A percentile compares a stretch with the other conserved stretches of the same genome.
phyloP scores from a whole-genome alignment of 2,113 vertebrate species.

The Takifugu flavidus region DNA sequence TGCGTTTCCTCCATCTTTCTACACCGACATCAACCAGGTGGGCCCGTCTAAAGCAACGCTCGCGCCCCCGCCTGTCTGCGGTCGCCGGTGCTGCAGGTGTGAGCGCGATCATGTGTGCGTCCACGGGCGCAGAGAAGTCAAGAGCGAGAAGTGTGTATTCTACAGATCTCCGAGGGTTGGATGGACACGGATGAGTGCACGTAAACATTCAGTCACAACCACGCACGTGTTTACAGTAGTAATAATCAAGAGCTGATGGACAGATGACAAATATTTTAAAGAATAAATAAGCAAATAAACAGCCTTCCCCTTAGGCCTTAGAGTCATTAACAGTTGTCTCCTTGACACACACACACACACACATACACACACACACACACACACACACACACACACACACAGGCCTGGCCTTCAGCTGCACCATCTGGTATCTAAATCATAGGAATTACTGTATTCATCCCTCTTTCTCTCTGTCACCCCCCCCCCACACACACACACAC shows the following conservation, averaged over 20 bases:
- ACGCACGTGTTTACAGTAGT: slow-evolving; percentile 31
- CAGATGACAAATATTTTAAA: slow-evolving; percentile 8
- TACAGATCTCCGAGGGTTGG: not conserved
- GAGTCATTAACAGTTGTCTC: slow-evolving; percentile 51
- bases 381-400: slow-evolving; percentile 14
- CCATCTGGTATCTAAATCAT: slow-evolving; percentile 79
- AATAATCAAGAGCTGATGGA: slow-evolving; percentile 27
- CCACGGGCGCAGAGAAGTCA: slow-evolving; percentile 3
- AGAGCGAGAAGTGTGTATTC: slow-evolving; percentile 16
- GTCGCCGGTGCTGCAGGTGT: slow-evolving; percentile 19
- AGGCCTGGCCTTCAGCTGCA: slow-evolving; percentile 65
- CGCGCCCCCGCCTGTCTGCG: no score
- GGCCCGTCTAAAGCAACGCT: not conserved
- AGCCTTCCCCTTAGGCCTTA: slow-evolving; percentile 41
- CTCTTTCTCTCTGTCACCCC: slow-evolving; percentile 37
- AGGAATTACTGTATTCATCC: slow-evolving; percentile 60
- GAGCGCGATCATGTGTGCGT: not conserved
- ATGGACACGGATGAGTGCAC: slow-evolving; percentile 29
- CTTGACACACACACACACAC: slow-evolving; percentile 20
- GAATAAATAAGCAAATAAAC: slow-evolving; percentile 22
- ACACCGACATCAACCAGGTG: slow-evolving; percentile 45
- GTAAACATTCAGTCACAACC: slow-evolving; percentile 27
- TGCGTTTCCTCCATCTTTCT: slow-evolving; percentile 10
- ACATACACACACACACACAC: slow-evolving; percentile 10
- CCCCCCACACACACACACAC: slow-evolving; percentile 9